These are phyloP conservation scores for Archips crataeganus DNA, from an alignment of 2,888 invertebrate genomes.

Conservation along the genomic window DNA sequence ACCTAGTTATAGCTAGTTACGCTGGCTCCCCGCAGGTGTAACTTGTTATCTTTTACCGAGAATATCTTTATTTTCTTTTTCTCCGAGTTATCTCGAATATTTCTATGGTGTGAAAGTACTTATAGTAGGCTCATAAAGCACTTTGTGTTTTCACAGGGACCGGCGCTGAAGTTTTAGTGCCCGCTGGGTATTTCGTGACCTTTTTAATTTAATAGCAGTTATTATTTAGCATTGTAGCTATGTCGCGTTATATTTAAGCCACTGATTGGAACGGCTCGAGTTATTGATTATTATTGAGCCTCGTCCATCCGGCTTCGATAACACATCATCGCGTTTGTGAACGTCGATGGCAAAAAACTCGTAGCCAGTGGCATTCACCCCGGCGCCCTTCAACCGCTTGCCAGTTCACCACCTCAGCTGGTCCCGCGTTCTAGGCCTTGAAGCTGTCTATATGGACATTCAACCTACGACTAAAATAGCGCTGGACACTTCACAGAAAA, in stretches of 20 bases:
- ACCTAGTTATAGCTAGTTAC: constrained; percentile 80
- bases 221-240: neutral
- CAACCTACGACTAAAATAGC: constrained; percentile 69
- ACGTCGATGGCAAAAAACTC: constrained; percentile 73
- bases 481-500: constrained; percentile 42
- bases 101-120: constrained; percentile 61
- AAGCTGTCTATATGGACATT: constrained; percentile 71
- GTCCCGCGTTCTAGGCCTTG: constrained; percentile 75
- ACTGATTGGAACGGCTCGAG: constrained; percentile 46
- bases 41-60: constrained; percentile 77
- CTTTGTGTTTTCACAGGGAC: constrained; percentile 39
- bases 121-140: constrained; percentile 42
- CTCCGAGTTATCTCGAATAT: constrained; percentile 58
- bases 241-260: constrained; percentile 41
- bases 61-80: constrained; percentile 71
- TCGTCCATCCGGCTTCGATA: constrained; percentile 74
- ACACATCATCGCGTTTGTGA: constrained; percentile 72
- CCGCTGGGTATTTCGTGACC: neutral
- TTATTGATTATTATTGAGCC: constrained; percentile 62
- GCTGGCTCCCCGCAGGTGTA: constrained; percentile 76
- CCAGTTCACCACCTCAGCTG: constrained; percentile 78
- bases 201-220: constrained; percentile 3
- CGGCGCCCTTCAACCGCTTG: constrained; percentile 79
- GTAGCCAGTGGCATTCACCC: constrained; percentile 80
- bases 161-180: constrained; percentile 17